A percentile compares a stretch with the other conserved stretches of the same genome.
Conservation (phyloP, 2,113 vertebrate genomes). For the Apeltes quadracus region DNA sequence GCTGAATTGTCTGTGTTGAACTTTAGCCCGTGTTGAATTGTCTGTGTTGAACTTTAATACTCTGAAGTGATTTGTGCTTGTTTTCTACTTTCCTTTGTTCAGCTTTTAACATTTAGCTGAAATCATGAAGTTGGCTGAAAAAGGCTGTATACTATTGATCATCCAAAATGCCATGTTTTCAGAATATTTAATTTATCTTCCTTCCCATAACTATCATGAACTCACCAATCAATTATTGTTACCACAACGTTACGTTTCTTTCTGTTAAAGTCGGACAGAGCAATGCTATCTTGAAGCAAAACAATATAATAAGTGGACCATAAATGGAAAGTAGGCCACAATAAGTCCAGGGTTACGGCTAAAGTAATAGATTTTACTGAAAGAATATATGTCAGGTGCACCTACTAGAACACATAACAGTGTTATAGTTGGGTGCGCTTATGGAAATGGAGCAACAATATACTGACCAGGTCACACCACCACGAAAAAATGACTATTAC, state of each 20-base stretch:
- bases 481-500: background rate
- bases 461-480: conserved; percentile 31
- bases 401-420: conserved; percentile 9
- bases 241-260: conserved; percentile 37
- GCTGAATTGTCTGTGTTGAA: background rate
- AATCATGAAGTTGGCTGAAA: background rate
- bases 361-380: conserved; percentile 30
- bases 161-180: too few species aligned
- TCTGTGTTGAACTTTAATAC: background rate
- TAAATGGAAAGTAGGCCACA: conserved; percentile 38
- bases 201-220: conserved; percentile 38
- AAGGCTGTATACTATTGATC: background rate
- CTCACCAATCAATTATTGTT: conserved; percentile 33
- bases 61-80: background rate
- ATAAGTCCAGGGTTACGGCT: conserved; percentile 24
- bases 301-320: conserved; percentile 38
- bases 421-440: conserved; percentile 25
- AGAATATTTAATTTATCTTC: too few species aligned
- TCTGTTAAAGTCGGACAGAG: conserved; percentile 23
- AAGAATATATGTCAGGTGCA: conserved; percentile 36
- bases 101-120: background rate
- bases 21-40: background rate
- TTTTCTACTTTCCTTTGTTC: background rate
- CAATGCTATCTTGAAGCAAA: conserved; percentile 35
- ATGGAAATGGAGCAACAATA: conserved; percentile 18